Evolutionary conservation across 2,797 vertebrate genomes (phyloP).

Genomic region (Periophthalmus magnuspinnatus): DNA sequence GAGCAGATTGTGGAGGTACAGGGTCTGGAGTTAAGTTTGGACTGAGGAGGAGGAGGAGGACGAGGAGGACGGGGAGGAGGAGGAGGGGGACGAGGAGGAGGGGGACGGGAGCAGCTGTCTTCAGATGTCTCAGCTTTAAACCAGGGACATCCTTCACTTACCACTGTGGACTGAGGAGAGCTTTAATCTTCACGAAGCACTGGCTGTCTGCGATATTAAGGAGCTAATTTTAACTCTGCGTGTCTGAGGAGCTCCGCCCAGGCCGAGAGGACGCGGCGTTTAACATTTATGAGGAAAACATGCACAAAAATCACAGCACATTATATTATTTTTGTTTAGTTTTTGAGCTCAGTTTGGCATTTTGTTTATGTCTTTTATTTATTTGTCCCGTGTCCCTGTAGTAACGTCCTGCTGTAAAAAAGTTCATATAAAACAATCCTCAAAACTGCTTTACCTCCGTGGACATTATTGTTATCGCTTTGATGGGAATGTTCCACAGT

Average conservation of each 20-base stretch:
- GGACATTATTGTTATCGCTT: background rate
- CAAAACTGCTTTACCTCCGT: too few species aligned
- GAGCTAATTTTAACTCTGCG: conserved; percentile 2
- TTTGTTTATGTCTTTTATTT: background rate
- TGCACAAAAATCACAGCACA: too few species aligned
- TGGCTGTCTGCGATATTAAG: conserved; percentile 4
- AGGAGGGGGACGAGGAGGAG: conserved; percentile 17
- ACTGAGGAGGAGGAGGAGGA: conserved; percentile 11
- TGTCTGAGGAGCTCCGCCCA: background rate
- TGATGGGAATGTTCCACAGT: background rate
- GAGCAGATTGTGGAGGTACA: conserved; percentile 19
- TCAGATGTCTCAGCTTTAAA: conserved; percentile 56
- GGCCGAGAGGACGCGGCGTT: background rate
- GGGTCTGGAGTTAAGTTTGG: conserved; percentile 28
- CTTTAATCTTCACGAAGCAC: conserved; percentile 10
- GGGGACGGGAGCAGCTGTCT: conserved; percentile 61
- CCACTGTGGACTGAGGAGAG: conserved; percentile 1
- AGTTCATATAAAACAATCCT: too few species aligned
- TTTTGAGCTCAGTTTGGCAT: background rate
- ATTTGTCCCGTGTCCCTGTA: background rate
- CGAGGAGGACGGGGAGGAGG: conserved; percentile 27
- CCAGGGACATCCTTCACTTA: conserved; percentile 38
- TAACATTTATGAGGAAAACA: background rate
- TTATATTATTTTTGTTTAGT: background rate
- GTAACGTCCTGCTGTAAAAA: background rate